Percentiles rank a stretch among this genome's conserved stretches.
Conservation (phyloP, 1,140 invertebrate genomes). For the Pseudomyrmex sp. region DNA sequence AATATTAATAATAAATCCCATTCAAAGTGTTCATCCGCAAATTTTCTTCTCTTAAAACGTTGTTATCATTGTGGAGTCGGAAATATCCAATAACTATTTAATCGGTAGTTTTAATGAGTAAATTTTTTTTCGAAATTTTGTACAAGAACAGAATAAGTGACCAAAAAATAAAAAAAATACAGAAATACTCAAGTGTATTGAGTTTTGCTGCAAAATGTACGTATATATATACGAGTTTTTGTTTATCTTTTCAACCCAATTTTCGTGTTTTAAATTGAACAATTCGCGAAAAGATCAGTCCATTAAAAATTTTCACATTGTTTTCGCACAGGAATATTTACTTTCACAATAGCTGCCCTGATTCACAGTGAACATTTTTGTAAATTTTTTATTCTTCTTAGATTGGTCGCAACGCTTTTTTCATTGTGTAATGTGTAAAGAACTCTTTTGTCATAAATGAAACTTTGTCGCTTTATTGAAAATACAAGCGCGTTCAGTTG, state of each 20-base stretch:
- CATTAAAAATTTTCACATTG: background rate
- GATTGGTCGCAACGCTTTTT: background rate
- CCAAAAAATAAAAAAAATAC: background rate
- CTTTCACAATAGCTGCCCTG: background rate
- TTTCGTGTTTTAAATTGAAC: background rate
- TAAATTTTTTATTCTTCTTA: background rate
- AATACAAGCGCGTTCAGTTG: constrained; percentile 1
- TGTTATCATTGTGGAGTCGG: constrained; percentile 20
- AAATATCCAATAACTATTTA: constrained; percentile 38
- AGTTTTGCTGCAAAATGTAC: background rate
- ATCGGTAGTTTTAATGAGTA: constrained; percentile 47
- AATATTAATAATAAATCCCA: constrained; percentile 25
- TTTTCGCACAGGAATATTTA: background rate
- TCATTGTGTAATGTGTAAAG: background rate
- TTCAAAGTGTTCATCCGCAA: constrained; percentile 22
- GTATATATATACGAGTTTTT: background rate
- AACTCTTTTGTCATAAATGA: constrained; percentile 20
- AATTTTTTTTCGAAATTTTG: background rate
- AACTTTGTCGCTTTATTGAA: constrained; percentile 29
- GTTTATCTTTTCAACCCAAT: constrained; percentile 21
- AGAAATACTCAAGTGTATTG: constrained; percentile 16
- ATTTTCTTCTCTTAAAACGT: constrained; percentile 20
- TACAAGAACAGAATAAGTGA: background rate
- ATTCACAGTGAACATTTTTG: background rate
- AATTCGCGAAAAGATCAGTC: background rate